A percentile compares a stretch with the other conserved stretches of the same genome.
These are phyloP conservation scores for Helicoverpa zea DNA, from an alignment of 1,140 invertebrate genomes.

Conservation along the genomic window DNA sequence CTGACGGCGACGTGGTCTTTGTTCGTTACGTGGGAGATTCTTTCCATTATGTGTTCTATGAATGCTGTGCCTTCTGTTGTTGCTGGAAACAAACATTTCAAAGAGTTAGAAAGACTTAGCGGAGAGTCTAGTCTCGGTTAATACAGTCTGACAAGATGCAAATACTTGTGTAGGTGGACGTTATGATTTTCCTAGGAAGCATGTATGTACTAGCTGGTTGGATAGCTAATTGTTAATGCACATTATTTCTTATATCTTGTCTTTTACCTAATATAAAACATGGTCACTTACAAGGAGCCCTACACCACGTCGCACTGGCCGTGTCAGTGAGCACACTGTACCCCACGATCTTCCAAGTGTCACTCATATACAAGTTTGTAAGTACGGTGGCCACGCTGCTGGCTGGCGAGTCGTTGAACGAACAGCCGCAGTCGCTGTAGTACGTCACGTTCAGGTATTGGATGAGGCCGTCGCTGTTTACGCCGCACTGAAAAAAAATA, in stretches of 20 bases:
- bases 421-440: slow-evolving; percentile 88
- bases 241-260: too few species aligned
- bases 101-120: not conserved
- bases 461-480: slow-evolving; percentile 89
- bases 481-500: slow-evolving; percentile 84
- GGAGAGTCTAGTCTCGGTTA: not conserved
- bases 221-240: too few species aligned
- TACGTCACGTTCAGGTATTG: slow-evolving; percentile 88
- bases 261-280: not conserved
- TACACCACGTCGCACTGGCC: slow-evolving; percentile 88
- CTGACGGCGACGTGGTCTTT: slow-evolving; percentile 91
- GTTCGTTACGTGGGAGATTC: slow-evolving; percentile 90
- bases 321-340: slow-evolving; percentile 89
- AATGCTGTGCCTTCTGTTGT: slow-evolving; percentile 90
- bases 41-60: slow-evolving; percentile 94
- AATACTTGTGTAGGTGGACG: too few species aligned
- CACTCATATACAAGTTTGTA: slow-evolving; percentile 87
- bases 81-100: slow-evolving; percentile 75
- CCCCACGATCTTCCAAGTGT: slow-evolving; percentile 87
- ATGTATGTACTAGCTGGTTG: too few species aligned
- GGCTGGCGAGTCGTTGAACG: slow-evolving; percentile 87
- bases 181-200: not conserved
- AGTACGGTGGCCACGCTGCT: slow-evolving; percentile 69
- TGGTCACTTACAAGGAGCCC: slow-evolving; percentile 87
- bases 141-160: too few species aligned